Base-by-base conservation (phyloP, 30 jellyfish, hydroid and myxozoan species). In the Pseudorhiza aurosa region DNA sequence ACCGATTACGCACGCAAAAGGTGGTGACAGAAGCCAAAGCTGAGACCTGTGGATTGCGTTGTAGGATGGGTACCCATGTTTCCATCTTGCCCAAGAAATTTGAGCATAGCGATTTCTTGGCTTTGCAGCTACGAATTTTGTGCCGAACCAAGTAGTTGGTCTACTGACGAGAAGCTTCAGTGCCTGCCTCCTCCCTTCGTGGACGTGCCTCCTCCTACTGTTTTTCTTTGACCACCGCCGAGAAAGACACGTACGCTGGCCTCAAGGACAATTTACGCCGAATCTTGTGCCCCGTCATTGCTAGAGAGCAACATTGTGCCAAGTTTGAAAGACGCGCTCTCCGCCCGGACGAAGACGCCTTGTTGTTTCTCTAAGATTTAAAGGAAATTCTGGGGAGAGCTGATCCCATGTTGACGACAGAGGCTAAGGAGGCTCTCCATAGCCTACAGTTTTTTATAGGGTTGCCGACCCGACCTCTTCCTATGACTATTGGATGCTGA, bases 21-120 rank as follows among this genome's bases (percentile, higher is more conserved):
- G 15, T 51, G 67, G 67, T 51, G 67, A 51, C 67, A 18, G 67
- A 51, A 29, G 67, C 22, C 67, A 51, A 18, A 18, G 67, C 24
- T 5, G 24, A 51, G 8, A 7, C 22, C 67, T 6, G 22, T n/a
- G n/a, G n/a, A n/a, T n/a, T n/a, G n/a, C n/a, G n/a, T n/a, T n/a
- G n/a, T n/a, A n/a, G n/a, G n/a, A 17, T 42, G 9, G 22, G 15
- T 29, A 87, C 97, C 50, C 31, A 89, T 88, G 65, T 78, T 10
- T 7, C 81, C 25, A 18, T 65, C 36, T 6, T 50, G 7, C 85
- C 85, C 19, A 58, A 72, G 57, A 72, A 44, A 36, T 72, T 72
- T 33, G 73, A 53, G 26, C 8, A 55, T 51, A 56, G 85, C n/a
- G 73, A 72, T 72, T 42, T 72, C 74, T 15, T 72, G 85, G 85